Evolutionary conservation across 2,797 vertebrate species (phyloP).

Genomic region (Sebastes minor): DNA sequence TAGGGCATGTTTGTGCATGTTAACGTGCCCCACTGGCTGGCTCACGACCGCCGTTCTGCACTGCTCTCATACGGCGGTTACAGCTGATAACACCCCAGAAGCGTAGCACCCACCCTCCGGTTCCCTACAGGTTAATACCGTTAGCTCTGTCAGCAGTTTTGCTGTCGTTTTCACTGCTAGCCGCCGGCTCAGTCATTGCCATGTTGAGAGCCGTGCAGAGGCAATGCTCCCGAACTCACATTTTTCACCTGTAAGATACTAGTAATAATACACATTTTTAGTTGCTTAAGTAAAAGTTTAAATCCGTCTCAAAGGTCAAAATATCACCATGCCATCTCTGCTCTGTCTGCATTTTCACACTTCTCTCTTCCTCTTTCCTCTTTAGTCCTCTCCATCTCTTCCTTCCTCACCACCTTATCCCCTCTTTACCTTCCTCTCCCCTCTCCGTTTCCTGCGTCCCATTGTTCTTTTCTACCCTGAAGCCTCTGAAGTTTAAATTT

Average conservation of each 20-base stretch:
- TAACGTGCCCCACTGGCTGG: no score
- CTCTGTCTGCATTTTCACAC: constrained; percentile 17
- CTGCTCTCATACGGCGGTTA: no score
- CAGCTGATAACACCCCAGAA: rapidly evolving
- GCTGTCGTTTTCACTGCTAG: no score
- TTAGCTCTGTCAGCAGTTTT: no score
- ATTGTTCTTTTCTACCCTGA: constrained; percentile 63
- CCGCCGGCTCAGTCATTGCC: no score
- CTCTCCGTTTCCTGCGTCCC: constrained; percentile 52
- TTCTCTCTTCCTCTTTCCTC: constrained; percentile 10
- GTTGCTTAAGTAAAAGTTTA: neutral
- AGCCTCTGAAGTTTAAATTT: constrained; percentile 72
- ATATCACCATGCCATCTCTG: neutral
- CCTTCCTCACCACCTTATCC: constrained; percentile 11
- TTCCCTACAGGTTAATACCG: no score
- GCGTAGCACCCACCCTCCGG: no score
- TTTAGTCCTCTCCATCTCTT: neutral
- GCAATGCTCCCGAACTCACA: no score
- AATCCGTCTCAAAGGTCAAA: constrained; percentile 12
- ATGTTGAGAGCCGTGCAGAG: no score
- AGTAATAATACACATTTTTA: neutral
- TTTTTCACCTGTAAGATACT: neutral
- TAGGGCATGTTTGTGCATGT: rapidly evolving
- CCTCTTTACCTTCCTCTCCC: constrained; percentile 33
- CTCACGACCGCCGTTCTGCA: no score